Evolutionary conservation across 2,113 vertebrate species (phyloP), one percentile per base, ranked within the genome.

Genomic region (Bagarius yarrelli): DNA sequence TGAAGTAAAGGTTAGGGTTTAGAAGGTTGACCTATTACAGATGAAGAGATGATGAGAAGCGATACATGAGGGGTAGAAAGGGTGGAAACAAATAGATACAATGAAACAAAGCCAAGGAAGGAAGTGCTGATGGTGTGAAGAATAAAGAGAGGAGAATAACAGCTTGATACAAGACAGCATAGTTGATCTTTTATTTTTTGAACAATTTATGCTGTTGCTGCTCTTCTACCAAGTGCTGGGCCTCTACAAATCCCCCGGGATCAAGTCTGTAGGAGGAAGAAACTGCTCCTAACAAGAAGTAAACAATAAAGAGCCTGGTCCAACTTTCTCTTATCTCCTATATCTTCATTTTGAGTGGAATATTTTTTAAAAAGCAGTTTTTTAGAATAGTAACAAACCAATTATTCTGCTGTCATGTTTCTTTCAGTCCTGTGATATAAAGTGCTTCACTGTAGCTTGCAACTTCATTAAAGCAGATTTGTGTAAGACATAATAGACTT

Each of bases 121-220:
- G 30, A 21, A 52, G 66, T 44, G n/a, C 23, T 30, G 66, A 27
- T 57, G 30, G 72, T 72, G 19, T 60, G 18, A 21, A 53, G 50
- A 66, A 23, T 73, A 63, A 52, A 71, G 60, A 44, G 23, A 56
- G 34, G 34, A 25, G 40, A 60, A 71, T 60, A 57, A 55, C 73
- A 77, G 36, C 53, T 60, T 60, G 61, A 67, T 67, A 14, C 30
- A 44, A 61, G 67, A 73, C 83, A 55, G 30, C 34, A 55, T 56
- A 61, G 81, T 76, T 75, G 40, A 79, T 79, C 27, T 67, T 64
- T 81, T 18, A 53, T 52, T 36, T 55, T 82, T 75, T 81, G n/a
- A 84, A 79, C 16, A 50, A 73, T 47, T 77, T 23, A 19, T 78
- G 34, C 12, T 32, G 19, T 34, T 50, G 73, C 25, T 30, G 30